These are phyloP conservation scores for Pseudomyrmex concolor DNA, from an alignment of 1,140 invertebrate species.

Conservation along the genomic window DNA sequence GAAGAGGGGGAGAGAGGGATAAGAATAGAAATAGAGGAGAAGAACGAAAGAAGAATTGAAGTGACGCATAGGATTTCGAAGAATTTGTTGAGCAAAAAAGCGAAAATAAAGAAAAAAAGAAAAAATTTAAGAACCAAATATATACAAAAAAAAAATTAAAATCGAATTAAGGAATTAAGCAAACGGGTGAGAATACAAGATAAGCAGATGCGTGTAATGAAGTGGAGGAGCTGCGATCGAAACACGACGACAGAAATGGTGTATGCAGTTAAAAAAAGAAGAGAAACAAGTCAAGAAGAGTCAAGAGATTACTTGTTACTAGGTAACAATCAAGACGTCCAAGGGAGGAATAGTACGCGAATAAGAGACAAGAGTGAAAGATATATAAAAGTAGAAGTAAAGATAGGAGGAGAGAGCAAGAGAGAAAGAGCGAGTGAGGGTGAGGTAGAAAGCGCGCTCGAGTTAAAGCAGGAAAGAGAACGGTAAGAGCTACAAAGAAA, in stretches of 20 bases:
- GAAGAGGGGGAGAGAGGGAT: constrained; percentile 58
- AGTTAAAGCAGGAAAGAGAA: constrained; percentile 70
- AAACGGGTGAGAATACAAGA: not conserved
- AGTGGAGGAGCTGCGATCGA: constrained; percentile 34
- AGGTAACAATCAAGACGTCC: constrained; percentile 47
- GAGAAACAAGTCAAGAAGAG: constrained; percentile 37
- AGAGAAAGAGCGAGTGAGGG: no score
- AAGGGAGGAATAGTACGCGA: constrained; percentile 61
- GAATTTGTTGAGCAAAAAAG: constrained; percentile 22
- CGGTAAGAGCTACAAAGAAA: constrained; percentile 67
- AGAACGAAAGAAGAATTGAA: constrained; percentile 17
- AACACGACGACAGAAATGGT: constrained; percentile 56
- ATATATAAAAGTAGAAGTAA: constrained; percentile 32
- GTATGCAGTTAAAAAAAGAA: constrained; percentile 39
- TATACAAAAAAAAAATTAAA: constrained; percentile 21
- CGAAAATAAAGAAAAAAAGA: not conserved
- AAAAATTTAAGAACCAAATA: constrained; percentile 8
- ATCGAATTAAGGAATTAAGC: not conserved
- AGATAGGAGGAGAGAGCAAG: constrained; percentile 43
- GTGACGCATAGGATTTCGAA: not conserved
- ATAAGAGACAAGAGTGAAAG: constrained; percentile 49
- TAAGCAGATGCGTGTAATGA: not conserved
- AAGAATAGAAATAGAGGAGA: constrained; percentile 41
- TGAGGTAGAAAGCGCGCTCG: constrained; percentile 13
- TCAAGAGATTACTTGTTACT: constrained; percentile 32